Evolutionary conservation across 1,140 invertebrate species (phyloP), one percentile per base, ranked within the genome.

Genomic region (Bombus turneri): DNA sequence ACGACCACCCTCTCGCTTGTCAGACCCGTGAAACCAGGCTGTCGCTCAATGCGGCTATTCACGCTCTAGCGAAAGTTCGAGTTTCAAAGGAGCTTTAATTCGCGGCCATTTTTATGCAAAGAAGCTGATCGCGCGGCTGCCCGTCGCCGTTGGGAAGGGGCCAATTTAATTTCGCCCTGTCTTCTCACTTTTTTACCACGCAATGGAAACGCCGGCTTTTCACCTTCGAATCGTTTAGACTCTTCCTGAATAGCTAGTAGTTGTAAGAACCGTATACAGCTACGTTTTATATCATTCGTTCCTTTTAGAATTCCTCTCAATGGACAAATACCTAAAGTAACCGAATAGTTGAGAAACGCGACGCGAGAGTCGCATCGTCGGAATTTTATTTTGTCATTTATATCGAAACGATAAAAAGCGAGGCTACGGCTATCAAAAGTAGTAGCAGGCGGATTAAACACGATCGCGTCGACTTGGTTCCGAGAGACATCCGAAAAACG

Each of bases 41-140:
- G 66, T 80, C 83, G 83, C 53, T 85, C 83, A 72, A 72, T 47
- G 76, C 69, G 25, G 66, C 83, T 43, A 80, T 85, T 85, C 83
- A 85, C 66, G 66, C 68, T 22, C 22, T 15, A 25, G 22, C 66
- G 71, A 85, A 85, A 69, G 59, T 81, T 75, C 47, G 43, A 64
- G 47, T 79, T 57, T 74, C n/a, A 78, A 69, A 82, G 73, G 53
- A 25, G 41, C 88, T 73, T 87, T 85, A 83, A 90, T 90, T 87
- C 82, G 37, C 31, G 41, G 79, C 86, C 71, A 90, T 90, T 90
- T 90, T 90, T 83, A 87, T 90, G 86, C 84, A 90, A 90, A 90
- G 31, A n/a, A 85, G 75, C 39, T 76, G 78, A 81, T 69, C 78
- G 53, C 57, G 75, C 73, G n/a, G 28, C 66, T 57, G 47, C 59